phyloP scores from a whole-genome alignment of 2,888 invertebrate genomes.

The Apocheima hispidaria region DNA sequence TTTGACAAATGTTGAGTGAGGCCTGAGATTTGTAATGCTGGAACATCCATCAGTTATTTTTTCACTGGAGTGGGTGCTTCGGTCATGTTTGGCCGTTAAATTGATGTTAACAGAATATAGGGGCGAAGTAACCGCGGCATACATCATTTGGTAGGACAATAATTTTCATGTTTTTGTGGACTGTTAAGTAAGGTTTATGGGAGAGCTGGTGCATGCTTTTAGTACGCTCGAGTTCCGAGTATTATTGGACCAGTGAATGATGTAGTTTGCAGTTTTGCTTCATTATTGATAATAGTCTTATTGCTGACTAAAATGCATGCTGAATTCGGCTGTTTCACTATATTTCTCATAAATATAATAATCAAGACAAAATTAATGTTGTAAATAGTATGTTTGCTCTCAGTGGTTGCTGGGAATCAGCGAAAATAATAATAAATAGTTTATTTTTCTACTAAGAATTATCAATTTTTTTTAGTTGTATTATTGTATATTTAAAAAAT shows the following conservation, averaged over 20 bases:
- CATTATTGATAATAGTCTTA: too few relatives aligned
- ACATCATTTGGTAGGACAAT: conserved; percentile 19
- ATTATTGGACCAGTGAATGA: neutral
- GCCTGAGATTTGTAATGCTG: conserved; percentile 43
- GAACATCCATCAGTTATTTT: conserved; percentile 41
- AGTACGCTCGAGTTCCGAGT: neutral
- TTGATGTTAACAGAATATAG: conserved; percentile 32
- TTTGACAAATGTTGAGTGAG: conserved; percentile 44
- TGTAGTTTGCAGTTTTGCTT: neutral
- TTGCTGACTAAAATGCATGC: too few relatives aligned
- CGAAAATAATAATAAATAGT: too few relatives aligned
- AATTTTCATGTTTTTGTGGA: conserved; percentile 8
- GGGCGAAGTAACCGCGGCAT: conserved; percentile 7
- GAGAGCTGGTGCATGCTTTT: neutral
- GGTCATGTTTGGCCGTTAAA: conserved; percentile 32
- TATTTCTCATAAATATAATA: too few relatives aligned
- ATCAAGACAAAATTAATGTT: too few relatives aligned
- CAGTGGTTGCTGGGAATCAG: too few relatives aligned
- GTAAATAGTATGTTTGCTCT: too few relatives aligned
- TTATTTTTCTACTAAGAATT: too few relatives aligned
- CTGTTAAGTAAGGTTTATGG: conserved; percentile 12
- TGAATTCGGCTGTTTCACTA: too few relatives aligned
- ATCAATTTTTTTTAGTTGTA: too few relatives aligned
- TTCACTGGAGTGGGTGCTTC: conserved; percentile 34
- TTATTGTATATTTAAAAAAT: too few relatives aligned